Conservation (phyloP, 2,797 vertebrate genomes). For the Chrosomus eos region DNA sequence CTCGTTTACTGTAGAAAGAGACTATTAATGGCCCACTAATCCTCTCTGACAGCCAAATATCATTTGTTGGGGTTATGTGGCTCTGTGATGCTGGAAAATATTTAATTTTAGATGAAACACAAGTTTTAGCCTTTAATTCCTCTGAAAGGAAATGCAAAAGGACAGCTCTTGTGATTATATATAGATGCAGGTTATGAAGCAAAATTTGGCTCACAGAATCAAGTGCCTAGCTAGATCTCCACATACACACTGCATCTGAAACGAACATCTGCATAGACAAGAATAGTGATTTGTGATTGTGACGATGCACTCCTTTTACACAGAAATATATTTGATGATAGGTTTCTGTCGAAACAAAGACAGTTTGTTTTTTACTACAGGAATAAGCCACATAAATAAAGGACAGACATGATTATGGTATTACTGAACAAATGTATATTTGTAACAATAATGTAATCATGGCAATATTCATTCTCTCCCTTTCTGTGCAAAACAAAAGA, state of each 20-base stretch:
- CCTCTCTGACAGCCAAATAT: conserved; percentile 19
- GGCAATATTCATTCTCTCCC: background rate
- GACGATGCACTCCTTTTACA: background rate
- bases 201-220: background rate
- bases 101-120: conserved; percentile 17
- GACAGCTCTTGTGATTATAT: conserved; percentile 16
- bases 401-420: background rate
- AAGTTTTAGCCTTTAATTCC: conserved; percentile 7
- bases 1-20: conserved; percentile 35
- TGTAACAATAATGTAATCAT: background rate
- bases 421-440: background rate
- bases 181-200: background rate
- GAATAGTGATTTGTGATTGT: background rate
- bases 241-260: conserved; percentile 2
- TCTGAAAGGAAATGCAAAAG: background rate
- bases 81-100: conserved; percentile 22
- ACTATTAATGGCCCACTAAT: conserved; percentile 32
- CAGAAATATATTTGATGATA: background rate
- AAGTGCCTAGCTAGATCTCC: background rate
- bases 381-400: background rate
- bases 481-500: conserved; percentile 5
- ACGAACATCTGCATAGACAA: background rate
- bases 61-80: conserved; percentile 2
- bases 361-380: background rate
- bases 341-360: background rate